A percentile compares a stretch with the other conserved stretches of the same genome.
These are phyloP conservation scores for Aleiodes testaceus DNA, from an alignment of 2,888 invertebrate species.

Conservation along the genomic window DNA sequence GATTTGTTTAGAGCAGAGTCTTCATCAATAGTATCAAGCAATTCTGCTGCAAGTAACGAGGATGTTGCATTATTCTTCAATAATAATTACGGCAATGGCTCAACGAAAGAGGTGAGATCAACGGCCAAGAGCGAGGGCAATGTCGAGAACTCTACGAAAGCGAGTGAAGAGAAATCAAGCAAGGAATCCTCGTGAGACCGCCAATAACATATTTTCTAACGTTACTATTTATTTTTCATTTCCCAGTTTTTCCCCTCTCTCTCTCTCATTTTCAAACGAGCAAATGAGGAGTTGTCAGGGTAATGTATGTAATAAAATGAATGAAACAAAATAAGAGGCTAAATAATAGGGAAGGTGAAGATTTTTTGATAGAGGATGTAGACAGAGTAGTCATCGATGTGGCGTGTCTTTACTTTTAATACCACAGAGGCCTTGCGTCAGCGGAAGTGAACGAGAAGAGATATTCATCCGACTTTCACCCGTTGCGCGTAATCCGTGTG, in stretches of 20 bases:
- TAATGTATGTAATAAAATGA: too few relatives aligned
- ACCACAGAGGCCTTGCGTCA: constrained; percentile 46
- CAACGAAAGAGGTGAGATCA: constrained; percentile 59
- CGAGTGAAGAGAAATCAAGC: constrained; percentile 39
- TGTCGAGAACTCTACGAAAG: constrained; percentile 36
- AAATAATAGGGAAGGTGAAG: constrained; percentile 17
- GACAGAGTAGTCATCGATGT: constrained; percentile 21
- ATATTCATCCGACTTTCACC: constrained; percentile 52
- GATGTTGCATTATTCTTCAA: constrained; percentile 66
- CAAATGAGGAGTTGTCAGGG: too few relatives aligned
- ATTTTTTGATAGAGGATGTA: constrained; percentile 30
- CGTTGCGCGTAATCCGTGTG: constrained; percentile 38
- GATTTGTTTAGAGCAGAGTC: constrained; percentile 20
- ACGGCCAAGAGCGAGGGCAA: constrained; percentile 51
- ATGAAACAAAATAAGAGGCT: constrained; percentile 10
- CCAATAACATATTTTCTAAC: constrained; percentile 27
- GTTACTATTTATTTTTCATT: constrained; percentile 36
- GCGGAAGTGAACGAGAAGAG: constrained; percentile 46
- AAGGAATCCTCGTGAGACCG: constrained; percentile 46
- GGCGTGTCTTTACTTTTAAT: background rate
- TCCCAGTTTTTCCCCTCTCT: background rate
- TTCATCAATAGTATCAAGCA: constrained; percentile 19
- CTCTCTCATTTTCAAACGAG: background rate
- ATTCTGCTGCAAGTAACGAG: constrained; percentile 39
- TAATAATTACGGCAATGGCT: constrained; percentile 59